These are phyloP conservation scores for Drosophila albomicans DNA, from an alignment of 1,140 invertebrate genomes.

Conservation along the genomic window DNA sequence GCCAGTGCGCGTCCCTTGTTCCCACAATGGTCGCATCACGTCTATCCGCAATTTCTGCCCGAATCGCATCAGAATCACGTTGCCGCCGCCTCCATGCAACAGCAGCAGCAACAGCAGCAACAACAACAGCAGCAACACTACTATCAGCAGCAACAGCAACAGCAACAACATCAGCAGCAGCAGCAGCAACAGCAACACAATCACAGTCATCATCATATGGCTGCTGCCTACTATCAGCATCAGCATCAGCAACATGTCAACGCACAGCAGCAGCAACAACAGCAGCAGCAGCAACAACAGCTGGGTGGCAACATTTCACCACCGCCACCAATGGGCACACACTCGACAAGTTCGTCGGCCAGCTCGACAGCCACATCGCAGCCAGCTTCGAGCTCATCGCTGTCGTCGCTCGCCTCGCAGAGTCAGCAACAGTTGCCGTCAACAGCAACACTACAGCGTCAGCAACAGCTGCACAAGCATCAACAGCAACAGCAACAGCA, in stretches of 20 bases:
- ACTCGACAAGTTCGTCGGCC: slow-evolving; percentile 80
- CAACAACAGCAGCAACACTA: slow-evolving; percentile 68
- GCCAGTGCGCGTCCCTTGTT: slow-evolving; percentile 90
- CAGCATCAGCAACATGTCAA: slow-evolving; percentile 59
- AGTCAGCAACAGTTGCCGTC: slow-evolving; percentile 70
- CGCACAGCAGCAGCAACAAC: slow-evolving; percentile 51
- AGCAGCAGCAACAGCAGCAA: slow-evolving; percentile 76
- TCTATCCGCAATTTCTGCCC: slow-evolving; percentile 95
- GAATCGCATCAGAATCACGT: slow-evolving; percentile 91
- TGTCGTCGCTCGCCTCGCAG: slow-evolving; percentile 79
- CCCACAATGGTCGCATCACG: slow-evolving; percentile 96
- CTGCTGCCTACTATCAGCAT: slow-evolving; percentile 65
- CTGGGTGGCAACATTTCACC: slow-evolving; percentile 74
- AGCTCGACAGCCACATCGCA: slow-evolving; percentile 80
- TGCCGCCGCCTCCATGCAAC: slow-evolving; percentile 87
- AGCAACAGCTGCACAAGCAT: slow-evolving; percentile 66
- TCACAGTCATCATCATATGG: slow-evolving; percentile 71
- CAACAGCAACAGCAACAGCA: slow-evolving; percentile 40
- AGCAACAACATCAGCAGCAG: slow-evolving; percentile 58
- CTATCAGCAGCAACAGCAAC: slow-evolving; percentile 67
- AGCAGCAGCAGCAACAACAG: slow-evolving; percentile 41
- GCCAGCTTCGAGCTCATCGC: slow-evolving; percentile 78
- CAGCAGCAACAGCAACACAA: slow-evolving; percentile 29
- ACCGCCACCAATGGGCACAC: slow-evolving; percentile 60
- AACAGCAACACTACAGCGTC: slow-evolving; percentile 55